A percentile compares a stretch with the other conserved stretches of the same genome.
Evolutionary conservation across 2,888 invertebrate species (phyloP).

Genomic region (Dynastes grantii): DNA sequence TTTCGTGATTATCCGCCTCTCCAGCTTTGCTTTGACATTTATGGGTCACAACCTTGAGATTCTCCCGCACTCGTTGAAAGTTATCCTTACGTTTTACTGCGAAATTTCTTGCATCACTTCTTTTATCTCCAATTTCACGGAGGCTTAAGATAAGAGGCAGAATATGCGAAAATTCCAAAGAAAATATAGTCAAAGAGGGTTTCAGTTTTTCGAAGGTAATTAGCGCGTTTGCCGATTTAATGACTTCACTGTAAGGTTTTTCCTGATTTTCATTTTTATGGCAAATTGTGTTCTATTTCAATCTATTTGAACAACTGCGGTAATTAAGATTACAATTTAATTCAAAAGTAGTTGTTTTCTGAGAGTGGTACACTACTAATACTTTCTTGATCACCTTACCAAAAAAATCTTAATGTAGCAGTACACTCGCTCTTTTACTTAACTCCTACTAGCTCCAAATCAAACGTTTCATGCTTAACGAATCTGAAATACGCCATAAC

Average conservation of each 20-base stretch:
- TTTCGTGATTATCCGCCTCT: constrained; percentile 23
- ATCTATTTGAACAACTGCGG: no score
- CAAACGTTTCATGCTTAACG: no score
- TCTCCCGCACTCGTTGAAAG: constrained; percentile 18
- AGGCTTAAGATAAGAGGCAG: constrained; percentile 11
- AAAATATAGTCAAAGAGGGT: not conserved
- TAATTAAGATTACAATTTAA: no score
- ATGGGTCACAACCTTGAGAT: constrained; percentile 25
- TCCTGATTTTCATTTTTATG: no score
- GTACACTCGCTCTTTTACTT: no score
- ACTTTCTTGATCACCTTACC: no score
- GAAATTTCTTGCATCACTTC: constrained; percentile 33
- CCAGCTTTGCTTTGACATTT: constrained; percentile 21
- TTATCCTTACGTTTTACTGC: constrained; percentile 34
- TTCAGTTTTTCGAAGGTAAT: constrained; percentile 1
- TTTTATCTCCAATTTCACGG: constrained; percentile 38
- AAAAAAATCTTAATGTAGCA: no score
- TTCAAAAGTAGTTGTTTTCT: no score
- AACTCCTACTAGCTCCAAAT: no score
- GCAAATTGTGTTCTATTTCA: no score
- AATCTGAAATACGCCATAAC: no score
- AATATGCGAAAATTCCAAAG: not conserved
- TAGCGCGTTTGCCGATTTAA: constrained; percentile 3
- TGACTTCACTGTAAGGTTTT: not conserved
- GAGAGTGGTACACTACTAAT: no score